Conservation (phyloP, 2,888 invertebrate genomes). For the Drosophila lutescens region DNA sequence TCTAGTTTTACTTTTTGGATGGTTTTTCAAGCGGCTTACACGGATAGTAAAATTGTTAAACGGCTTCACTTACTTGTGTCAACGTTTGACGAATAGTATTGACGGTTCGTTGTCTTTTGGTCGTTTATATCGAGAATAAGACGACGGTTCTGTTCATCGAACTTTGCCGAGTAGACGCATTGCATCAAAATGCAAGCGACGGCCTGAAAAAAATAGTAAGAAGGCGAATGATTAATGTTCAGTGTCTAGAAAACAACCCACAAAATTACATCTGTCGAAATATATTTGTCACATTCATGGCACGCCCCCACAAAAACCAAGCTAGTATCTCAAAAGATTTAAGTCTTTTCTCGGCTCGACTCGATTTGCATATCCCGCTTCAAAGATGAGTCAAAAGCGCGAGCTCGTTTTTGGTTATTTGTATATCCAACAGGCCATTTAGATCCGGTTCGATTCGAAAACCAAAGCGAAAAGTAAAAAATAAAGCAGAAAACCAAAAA, state of each 20-base stretch:
- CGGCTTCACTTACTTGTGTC: conserved; percentile 88
- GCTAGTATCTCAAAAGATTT: conserved; percentile 8
- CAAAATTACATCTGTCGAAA: conserved; percentile 23
- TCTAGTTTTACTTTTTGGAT: conserved; percentile 28
- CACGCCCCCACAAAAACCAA: conserved; percentile 21
- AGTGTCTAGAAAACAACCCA: conserved; percentile 1
- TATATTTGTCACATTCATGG: conserved; percentile 41
- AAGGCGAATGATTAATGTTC: conserved; percentile 32
- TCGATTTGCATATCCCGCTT: conserved; percentile 33
- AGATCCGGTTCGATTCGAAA: conserved; percentile 75
- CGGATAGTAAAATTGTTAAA: conserved; percentile 52
- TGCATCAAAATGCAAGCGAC: conserved; percentile 84
- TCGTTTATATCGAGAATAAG: conserved; percentile 90
- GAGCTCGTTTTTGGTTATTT: conserved; percentile 37
- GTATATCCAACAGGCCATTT: conserved; percentile 50
- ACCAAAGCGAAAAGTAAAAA: conserved; percentile 32
- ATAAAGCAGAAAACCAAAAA: conserved; percentile 41
- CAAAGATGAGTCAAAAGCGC: conserved; percentile 38
- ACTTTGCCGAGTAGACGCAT: conserved; percentile 81
- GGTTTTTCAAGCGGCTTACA: conserved; percentile 47
- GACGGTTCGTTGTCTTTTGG: conserved; percentile 89
- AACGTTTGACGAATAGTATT: conserved; percentile 91
- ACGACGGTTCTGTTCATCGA: conserved; percentile 85
- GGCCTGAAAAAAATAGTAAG: conserved; percentile 78
- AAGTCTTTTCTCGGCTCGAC: conserved; percentile 12